Evolutionary conservation across 2,888 invertebrate species (phyloP).

Genomic region (Habroteleia sp.): DNA sequence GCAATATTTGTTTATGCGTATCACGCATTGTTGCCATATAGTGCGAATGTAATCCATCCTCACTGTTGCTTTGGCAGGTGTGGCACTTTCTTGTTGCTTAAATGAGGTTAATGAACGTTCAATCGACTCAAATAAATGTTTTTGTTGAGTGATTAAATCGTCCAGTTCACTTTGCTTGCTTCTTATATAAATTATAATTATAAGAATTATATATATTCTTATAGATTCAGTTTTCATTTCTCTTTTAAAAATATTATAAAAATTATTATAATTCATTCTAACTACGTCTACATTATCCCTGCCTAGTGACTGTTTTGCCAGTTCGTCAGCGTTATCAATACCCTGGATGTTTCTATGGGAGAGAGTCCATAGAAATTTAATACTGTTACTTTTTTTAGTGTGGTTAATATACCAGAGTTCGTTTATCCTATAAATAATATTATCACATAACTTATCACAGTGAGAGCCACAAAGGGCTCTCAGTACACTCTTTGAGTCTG

Average conservation of each 20-base stretch:
- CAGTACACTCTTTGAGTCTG: constrained; percentile 6
- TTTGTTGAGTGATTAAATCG: too few relatives aligned
- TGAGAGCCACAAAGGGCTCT: not conserved
- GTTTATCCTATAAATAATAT: constrained; percentile 4
- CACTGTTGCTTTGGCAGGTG: too few relatives aligned
- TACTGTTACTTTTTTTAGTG: not conserved
- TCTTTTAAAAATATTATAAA: not conserved
- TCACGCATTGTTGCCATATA: too few relatives aligned
- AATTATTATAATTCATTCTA: not conserved
- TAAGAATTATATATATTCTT: too few relatives aligned
- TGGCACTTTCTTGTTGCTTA: too few relatives aligned
- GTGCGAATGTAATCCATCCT: too few relatives aligned
- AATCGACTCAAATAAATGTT: too few relatives aligned
- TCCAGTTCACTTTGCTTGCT: too few relatives aligned
- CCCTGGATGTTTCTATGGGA: constrained; percentile 8
- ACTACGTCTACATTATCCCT: not conserved
- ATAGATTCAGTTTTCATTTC: too few relatives aligned
- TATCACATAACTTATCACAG: constrained; percentile 3
- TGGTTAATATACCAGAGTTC: not conserved
- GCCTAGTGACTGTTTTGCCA: not conserved
- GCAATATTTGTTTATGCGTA: too few relatives aligned
- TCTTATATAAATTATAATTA: too few relatives aligned
- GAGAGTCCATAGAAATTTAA: constrained; percentile 6
- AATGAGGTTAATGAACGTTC: too few relatives aligned
- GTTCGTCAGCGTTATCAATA: constrained; percentile 6